Evolutionary conservation across 53 echinoderm and acorn worm species (phyloP).

Genomic region (Crossaster papposus): DNA sequence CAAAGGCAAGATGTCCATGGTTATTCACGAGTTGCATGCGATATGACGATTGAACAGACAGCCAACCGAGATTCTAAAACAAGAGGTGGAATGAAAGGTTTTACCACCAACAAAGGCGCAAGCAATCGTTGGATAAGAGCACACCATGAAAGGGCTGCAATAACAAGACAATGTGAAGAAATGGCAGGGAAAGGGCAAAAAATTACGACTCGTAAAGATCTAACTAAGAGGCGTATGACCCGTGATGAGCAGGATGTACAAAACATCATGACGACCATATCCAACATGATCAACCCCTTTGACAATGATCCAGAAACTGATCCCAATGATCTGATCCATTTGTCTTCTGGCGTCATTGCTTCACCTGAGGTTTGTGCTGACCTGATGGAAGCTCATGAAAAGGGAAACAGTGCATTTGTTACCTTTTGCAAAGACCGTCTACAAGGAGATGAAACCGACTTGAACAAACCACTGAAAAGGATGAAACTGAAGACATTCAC

Average conservation of each 20-base stretch:
- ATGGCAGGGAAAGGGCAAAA: constrained; percentile 40
- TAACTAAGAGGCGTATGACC: constrained; percentile 9
- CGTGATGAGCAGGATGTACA: constrained; percentile 42
- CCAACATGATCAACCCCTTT: constrained; percentile 69
- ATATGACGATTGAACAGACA: constrained; percentile 66
- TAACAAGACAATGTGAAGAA: constrained; percentile 66
- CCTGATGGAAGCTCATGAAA: constrained; percentile 50
- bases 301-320: constrained; percentile 30
- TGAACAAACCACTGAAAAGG: constrained; percentile 46
- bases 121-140: constrained; percentile 57
- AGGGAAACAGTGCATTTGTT: constrained; percentile 47
- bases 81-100: constrained; percentile 41
- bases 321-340: constrained; percentile 41
- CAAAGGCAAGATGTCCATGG: constrained; percentile 54
- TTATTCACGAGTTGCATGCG: constrained; percentile 58
- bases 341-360: constrained; percentile 71
- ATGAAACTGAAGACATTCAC: constrained; percentile 66
- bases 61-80: constrained; percentile 70
- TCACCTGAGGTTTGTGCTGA: constrained; percentile 43
- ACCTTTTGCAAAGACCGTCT: constrained; percentile 41
- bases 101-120: constrained; percentile 46
- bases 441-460: constrained; percentile 3
- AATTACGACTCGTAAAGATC: background rate
- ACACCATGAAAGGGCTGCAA: constrained; percentile 59
- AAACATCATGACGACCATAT: constrained; percentile 26